Percentiles rank a stretch among this genome's conserved stretches.
phyloP scores from a whole-genome alignment of 64 coral and sea anemone species.

The Cladopsammia gracilis region DNA sequence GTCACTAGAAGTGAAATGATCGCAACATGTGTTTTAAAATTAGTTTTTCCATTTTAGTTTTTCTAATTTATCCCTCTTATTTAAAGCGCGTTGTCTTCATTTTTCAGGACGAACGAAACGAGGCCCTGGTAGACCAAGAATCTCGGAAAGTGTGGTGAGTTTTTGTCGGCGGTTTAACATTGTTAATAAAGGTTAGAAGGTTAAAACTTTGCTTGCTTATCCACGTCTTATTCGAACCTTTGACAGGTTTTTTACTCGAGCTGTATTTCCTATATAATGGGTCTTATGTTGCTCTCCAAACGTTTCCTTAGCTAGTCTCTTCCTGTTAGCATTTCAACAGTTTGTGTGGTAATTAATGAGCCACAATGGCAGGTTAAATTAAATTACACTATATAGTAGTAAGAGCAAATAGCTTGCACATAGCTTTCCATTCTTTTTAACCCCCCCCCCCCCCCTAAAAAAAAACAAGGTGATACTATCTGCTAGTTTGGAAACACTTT shows the following conservation, averaged over 20 bases:
- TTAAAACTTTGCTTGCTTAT: background rate
- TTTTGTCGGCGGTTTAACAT: background rate
- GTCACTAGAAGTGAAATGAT: slow-evolving; percentile 4
- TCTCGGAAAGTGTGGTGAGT: slow-evolving; percentile 48
- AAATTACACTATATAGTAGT: too few species aligned
- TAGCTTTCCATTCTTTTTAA: too few species aligned
- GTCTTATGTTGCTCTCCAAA: background rate
- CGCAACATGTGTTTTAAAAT: background rate
- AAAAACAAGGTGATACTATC: background rate
- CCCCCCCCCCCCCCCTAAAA: too few species aligned
- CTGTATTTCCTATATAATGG: background rate
- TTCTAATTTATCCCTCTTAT: background rate
- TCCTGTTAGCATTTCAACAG: background rate
- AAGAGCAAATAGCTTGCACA: too few species aligned
- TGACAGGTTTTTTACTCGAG: background rate
- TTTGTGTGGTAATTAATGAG: background rate
- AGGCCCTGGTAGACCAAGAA: slow-evolving; percentile 76
- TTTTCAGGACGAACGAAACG: slow-evolving; percentile 69
- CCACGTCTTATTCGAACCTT: background rate
- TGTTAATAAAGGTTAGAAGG: slow-evolving; percentile 2
- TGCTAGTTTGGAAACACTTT: background rate
- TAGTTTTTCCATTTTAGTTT: background rate
- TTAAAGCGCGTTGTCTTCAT: background rate
- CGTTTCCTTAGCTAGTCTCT: background rate
- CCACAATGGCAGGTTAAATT: too few species aligned